These are phyloP conservation scores for Aegotheles bennettii DNA, from an alignment of 2,113 vertebrate genomes.

Conservation along the genomic window DNA sequence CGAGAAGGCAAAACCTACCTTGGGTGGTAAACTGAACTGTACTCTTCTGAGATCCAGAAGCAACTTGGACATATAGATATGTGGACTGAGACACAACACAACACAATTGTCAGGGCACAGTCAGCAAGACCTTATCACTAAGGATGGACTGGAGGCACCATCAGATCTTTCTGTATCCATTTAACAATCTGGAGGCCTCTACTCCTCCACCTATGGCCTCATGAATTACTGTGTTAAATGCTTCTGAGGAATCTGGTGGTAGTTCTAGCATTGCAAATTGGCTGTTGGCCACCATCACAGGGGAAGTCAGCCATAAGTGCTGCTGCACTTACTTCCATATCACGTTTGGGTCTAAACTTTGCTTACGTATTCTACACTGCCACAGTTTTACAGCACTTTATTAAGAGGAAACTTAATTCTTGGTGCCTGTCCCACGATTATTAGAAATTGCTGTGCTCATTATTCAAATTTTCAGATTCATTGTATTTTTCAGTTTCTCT, in stretches of 20 bases:
- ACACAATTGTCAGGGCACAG: not conserved
- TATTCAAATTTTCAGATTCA: not conserved
- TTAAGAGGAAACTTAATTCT: not conserved
- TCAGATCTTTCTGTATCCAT: not conserved
- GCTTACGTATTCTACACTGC: not conserved
- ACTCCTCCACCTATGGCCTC: not conserved
- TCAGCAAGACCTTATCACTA: not conserved
- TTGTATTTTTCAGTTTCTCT: constrained; percentile 17
- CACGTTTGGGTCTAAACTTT: not conserved
- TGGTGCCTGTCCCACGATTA: not conserved
- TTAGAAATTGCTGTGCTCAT: not conserved
- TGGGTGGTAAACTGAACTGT: not conserved
- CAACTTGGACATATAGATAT: not conserved
- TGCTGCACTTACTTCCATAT: not conserved
- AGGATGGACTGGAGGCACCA: not conserved
- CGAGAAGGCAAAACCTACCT: not conserved
- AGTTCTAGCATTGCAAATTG: not conserved
- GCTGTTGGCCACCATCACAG: not conserved
- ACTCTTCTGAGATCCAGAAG: not conserved
- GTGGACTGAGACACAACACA: not conserved
- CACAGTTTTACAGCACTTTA: not conserved
- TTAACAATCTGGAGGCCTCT: not conserved
- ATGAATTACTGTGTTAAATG: not conserved
- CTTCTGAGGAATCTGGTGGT: not conserved
- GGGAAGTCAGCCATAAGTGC: not conserved